These are phyloP conservation scores for Ridgeia piscesae DNA, from an alignment of 1,140 invertebrate genomes.

Conservation along the genomic window DNA sequence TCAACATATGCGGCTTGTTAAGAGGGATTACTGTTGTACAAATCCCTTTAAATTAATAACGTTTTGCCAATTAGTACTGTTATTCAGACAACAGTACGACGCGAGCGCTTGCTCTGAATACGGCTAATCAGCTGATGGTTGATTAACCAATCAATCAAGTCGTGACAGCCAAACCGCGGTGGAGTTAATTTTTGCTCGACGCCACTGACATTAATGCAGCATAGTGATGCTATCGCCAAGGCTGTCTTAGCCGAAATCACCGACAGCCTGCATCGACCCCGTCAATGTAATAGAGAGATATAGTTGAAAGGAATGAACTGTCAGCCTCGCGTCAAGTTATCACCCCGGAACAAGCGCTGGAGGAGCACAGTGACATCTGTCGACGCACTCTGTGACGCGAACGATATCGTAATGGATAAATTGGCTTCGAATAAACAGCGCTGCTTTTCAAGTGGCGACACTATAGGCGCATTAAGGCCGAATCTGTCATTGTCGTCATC, in stretches of 20 bases:
- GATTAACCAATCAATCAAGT: not conserved
- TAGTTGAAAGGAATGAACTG: conserved; percentile 5
- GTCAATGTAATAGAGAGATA: not conserved
- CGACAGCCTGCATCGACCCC: not conserved
- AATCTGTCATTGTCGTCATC: not conserved
- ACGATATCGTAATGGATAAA: not conserved
- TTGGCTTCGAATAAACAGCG: not conserved
- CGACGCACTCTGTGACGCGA: not conserved
- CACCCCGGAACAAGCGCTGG: not conserved
- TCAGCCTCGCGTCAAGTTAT: not conserved
- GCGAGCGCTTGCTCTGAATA: not conserved
- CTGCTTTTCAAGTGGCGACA: not conserved
- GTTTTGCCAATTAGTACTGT: not conserved
- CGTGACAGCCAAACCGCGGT: not conserved
- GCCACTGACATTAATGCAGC: not conserved
- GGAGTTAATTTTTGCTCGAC: not conserved
- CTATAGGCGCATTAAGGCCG: not conserved
- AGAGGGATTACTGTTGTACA: not conserved
- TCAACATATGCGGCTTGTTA: not conserved
- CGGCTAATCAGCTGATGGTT: not conserved
- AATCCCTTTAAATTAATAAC: conserved; percentile 1
- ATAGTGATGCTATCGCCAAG: not conserved
- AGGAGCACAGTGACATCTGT: not conserved
- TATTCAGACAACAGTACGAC: not conserved
- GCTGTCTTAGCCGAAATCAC: not conserved